Conservation (phyloP, 2,113 vertebrate species). For the Semicossyphus pulcher region DNA sequence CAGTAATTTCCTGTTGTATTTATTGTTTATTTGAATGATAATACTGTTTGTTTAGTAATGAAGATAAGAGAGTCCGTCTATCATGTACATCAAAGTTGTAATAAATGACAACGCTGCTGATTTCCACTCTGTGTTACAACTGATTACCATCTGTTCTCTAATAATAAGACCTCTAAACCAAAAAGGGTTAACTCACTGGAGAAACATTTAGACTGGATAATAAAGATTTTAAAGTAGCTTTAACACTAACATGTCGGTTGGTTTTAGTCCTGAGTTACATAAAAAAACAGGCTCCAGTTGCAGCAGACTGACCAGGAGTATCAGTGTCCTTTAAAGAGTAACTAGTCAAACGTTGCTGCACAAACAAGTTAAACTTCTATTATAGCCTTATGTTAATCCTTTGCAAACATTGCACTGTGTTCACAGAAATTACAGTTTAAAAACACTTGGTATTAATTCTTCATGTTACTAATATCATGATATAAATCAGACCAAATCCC, state of each 20-base stretch:
- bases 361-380: constrained; percentile 27
- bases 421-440: neutral
- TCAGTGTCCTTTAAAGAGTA: neutral
- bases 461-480: neutral
- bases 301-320: neutral
- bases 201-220: no score
- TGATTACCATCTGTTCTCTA: neutral
- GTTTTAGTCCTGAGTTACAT: neutral
- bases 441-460: neutral
- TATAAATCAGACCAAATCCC: constrained; percentile 6
- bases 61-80: constrained; percentile 32
- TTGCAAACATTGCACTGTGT: neutral
- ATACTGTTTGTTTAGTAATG: constrained; percentile 11
- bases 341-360: neutral
- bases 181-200: neutral
- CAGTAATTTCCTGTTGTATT: constrained; percentile 22
- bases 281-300: neutral
- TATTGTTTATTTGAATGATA: constrained; percentile 8
- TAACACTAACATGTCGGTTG: neutral
- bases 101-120: constrained; percentile 42
- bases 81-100: constrained; percentile 24
- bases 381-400: constrained; percentile 3
- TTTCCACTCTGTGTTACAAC: neutral
- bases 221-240: neutral
- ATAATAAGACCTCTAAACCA: neutral